phyloP scores from a whole-genome alignment of 2,888 invertebrate species.

The Neria commutata region DNA sequence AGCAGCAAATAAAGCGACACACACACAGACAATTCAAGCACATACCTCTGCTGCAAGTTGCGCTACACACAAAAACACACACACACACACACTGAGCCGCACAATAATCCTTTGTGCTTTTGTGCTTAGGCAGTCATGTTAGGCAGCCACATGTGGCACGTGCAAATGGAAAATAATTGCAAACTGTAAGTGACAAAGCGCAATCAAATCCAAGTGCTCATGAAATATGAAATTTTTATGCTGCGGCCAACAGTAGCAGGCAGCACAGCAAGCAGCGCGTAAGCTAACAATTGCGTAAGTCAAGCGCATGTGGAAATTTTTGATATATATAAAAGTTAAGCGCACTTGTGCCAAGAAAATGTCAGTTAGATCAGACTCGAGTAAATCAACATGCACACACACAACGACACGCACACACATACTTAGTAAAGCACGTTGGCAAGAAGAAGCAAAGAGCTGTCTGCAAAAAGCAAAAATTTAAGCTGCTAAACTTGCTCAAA shows the following conservation, averaged over 20 bases:
- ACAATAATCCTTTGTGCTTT: background rate
- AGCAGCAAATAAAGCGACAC: background rate
- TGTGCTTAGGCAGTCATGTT: background rate
- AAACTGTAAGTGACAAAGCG: slow-evolving; percentile 26
- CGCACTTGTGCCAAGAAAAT: no score
- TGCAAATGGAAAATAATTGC: slow-evolving; percentile 37
- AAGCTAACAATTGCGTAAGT: background rate
- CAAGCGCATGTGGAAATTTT: background rate
- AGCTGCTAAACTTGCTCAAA: no score
- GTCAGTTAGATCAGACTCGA: no score
- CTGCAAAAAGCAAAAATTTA: no score
- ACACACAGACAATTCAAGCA: slow-evolving; percentile 14
- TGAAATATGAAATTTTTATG: slow-evolving; percentile 6
- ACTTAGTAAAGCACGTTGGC: no score
- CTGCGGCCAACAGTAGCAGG: background rate
- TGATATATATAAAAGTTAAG: no score
- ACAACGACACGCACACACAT: no score
- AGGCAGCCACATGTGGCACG: slow-evolving; percentile 22
- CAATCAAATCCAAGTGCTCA: slow-evolving; percentile 5
- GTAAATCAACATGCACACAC: no score
- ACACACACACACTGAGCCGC: background rate
- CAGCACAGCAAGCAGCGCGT: background rate
- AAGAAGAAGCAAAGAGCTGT: no score
- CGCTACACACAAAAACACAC: background rate
- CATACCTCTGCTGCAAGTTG: slow-evolving; percentile 6